A percentile compares a stretch with the other conserved stretches of the same genome.
Evolutionary conservation across 2,797 vertebrate species (phyloP).

Genomic region (Lagothrix lagotricha): DNA sequence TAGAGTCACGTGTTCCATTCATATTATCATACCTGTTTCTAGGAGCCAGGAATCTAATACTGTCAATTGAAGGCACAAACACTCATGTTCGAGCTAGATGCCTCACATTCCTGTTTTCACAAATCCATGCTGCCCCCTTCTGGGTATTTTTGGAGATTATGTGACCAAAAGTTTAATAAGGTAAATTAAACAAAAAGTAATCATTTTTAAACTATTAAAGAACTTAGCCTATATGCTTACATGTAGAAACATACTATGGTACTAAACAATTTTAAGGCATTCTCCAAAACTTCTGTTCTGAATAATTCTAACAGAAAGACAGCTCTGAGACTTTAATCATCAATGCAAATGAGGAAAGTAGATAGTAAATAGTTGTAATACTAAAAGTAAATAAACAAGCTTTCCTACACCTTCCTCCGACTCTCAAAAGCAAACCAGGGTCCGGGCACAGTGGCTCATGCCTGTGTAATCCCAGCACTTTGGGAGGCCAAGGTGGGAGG

Average conservation of each 20-base stretch:
- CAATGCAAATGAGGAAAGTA: background rate
- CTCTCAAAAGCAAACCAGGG: background rate
- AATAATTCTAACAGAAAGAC: slow-evolving; percentile 21
- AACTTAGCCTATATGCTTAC: background rate
- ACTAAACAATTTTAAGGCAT: slow-evolving; percentile 13
- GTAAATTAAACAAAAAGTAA: slow-evolving; percentile 7
- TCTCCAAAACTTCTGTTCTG: slow-evolving; percentile 1
- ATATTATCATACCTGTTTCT: background rate
- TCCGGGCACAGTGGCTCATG: no score
- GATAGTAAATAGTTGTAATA: background rate
- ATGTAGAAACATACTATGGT: background rate
- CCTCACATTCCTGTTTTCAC: background rate
- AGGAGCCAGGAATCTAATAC: background rate
- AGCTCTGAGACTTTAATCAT: background rate
- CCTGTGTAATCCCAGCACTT: no score
- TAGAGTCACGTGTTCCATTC: background rate
- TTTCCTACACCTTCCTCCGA: background rate
- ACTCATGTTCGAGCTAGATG: background rate
- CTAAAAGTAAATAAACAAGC: background rate
- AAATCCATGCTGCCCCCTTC: slow-evolving; percentile 72
- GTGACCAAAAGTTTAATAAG: background rate
- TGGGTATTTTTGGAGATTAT: slow-evolving; percentile 55
- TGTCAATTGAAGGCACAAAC: background rate
- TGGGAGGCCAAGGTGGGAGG: no score
- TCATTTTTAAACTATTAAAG: slow-evolving; percentile 3